These are phyloP conservation scores for Probosciger aterrimus DNA, from an alignment of 2,113 vertebrate genomes.

Conservation along the genomic window DNA sequence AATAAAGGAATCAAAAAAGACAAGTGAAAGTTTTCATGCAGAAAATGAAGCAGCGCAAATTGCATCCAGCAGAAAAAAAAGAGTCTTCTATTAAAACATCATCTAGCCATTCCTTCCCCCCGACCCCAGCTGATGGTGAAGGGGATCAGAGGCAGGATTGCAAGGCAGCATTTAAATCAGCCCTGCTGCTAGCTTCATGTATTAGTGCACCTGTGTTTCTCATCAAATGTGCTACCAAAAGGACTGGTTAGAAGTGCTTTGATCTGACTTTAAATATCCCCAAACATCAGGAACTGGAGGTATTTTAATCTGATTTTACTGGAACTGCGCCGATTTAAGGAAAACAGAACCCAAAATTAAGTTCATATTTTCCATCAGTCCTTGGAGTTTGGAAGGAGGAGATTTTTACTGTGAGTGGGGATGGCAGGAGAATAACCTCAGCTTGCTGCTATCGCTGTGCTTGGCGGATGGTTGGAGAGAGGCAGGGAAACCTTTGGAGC, in stretches of 20 bases:
- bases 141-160: conserved; percentile 51
- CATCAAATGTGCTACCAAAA: conserved; percentile 70
- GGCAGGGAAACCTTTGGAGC: not conserved
- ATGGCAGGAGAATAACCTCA: not conserved
- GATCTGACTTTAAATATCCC: conserved; percentile 72
- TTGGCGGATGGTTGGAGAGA: not conserved
- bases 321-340: conserved; percentile 53
- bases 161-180: conserved; percentile 56
- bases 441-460: not conserved
- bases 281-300: conserved; percentile 67
- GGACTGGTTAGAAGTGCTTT: conserved; percentile 59
- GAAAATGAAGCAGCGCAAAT: conserved; percentile 36
- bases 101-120: not conserved
- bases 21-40: not conserved
- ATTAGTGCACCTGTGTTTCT: conserved; percentile 71
- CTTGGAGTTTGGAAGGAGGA: not conserved
- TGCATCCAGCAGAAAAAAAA: not conserved
- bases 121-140: conserved; percentile 28
- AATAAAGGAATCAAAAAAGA: not conserved
- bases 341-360: conserved; percentile 63
- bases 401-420: not conserved
- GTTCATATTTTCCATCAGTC: conserved; percentile 46
- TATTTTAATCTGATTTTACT: conserved; percentile 74
- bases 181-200: not conserved
- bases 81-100: conserved; percentile 37